Conservation (phyloP, 2,888 invertebrate species). For the Himalopsyche kuldschensis region DNA sequence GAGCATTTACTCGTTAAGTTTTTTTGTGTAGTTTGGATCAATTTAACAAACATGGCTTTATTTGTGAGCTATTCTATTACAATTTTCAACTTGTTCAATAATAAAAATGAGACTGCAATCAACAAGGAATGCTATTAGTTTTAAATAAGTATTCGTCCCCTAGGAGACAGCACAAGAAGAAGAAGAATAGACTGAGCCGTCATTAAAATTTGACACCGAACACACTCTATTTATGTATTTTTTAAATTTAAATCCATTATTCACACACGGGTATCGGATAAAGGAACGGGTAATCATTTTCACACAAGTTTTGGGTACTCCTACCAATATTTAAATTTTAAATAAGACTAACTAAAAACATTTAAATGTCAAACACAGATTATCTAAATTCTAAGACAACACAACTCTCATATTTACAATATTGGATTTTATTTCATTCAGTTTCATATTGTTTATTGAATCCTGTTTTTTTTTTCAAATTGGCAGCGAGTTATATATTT, state of each 20-base stretch:
- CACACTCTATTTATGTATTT: neutral
- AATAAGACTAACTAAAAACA: neutral
- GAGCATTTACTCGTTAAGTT: too few species aligned
- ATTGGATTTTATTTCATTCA: neutral
- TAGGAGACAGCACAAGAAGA: too few species aligned
- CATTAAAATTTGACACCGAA: neutral
- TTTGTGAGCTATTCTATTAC: too few species aligned
- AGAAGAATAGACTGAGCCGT: neutral
- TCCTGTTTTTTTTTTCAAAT: neutral
- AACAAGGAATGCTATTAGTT: too few species aligned
- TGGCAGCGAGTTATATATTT: neutral
- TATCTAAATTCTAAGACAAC: neutral
- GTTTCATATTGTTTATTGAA: neutral
- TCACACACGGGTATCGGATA: neutral
- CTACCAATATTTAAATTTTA: neutral
- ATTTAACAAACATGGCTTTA: too few species aligned
- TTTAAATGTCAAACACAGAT: neutral
- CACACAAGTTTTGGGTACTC: slow-evolving; percentile 18
- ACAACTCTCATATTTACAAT: neutral
- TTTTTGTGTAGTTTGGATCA: too few species aligned
- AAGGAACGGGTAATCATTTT: neutral
- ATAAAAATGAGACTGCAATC: too few species aligned
- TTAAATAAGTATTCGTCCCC: too few species aligned
- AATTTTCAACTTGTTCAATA: too few species aligned
- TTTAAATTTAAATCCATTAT: neutral